phyloP scores from a whole-genome alignment of 2,113 vertebrate species.

The Setophaga kirtlandii region DNA sequence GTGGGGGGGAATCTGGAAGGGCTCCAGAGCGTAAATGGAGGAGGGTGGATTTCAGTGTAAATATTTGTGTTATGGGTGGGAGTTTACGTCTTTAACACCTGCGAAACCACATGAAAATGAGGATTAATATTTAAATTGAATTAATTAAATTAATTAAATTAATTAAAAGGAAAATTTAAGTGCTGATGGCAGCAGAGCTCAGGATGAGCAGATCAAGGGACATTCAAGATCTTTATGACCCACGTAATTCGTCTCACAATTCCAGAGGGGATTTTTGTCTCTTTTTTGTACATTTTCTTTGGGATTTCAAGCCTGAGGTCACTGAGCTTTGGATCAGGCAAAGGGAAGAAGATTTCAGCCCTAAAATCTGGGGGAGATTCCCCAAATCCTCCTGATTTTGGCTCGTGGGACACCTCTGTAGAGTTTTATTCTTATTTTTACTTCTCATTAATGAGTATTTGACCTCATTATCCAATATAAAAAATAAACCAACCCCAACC shows the following conservation, averaged over 20 bases:
- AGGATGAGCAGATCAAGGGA: neutral
- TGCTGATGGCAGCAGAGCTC: neutral
- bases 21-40: neutral
- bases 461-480: rapidly evolving
- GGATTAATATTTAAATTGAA: neutral
- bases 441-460: neutral
- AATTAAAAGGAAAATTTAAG: neutral
- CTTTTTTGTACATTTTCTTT: neutral
- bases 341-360: neutral
- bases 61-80: neutral
- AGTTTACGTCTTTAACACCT: rapidly evolving
- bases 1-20: neutral
- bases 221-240: rapidly evolving
- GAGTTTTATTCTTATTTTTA: neutral
- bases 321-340: neutral
- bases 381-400: neutral
- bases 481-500: rapidly evolving
- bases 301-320: neutral
- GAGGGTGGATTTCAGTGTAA: neutral
- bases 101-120: neutral
- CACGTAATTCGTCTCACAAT: rapidly evolving
- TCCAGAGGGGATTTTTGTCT: neutral
- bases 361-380: neutral
- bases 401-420: rapidly evolving
- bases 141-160: neutral